Evolutionary conservation across 2,113 vertebrate genomes (phyloP).

Genomic region (Dicrurus megarhynchus): DNA sequence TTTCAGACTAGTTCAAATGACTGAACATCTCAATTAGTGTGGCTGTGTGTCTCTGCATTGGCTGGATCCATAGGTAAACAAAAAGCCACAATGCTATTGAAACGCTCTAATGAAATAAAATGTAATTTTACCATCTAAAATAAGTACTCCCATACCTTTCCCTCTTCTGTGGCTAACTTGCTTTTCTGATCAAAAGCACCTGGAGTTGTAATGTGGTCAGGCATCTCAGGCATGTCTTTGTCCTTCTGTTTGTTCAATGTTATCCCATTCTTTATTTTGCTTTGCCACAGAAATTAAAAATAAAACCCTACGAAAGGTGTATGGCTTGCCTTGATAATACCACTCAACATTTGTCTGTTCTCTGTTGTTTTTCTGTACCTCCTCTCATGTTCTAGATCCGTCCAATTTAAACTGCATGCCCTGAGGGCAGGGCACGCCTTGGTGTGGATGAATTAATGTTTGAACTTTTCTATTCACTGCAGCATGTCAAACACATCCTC

Average conservation of each 20-base stretch:
- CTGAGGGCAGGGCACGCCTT: neutral
- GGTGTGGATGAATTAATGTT: neutral
- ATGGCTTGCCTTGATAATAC: neutral
- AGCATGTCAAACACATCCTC: neutral
- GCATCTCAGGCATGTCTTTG: neutral
- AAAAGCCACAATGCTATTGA: neutral
- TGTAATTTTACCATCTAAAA: neutral
- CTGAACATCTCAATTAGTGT: neutral
- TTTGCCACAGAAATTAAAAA: neutral
- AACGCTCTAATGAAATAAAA: neutral
- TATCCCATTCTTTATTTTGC: neutral
- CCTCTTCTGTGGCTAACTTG: neutral
- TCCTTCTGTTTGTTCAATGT: neutral
- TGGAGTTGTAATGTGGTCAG: neutral
- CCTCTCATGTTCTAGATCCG: neutral
- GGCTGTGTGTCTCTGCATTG: neutral
- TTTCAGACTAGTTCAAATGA: neutral
- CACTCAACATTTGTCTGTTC: neutral
- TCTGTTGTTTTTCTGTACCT: neutral
- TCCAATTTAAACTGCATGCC: neutral
- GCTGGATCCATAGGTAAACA: neutral
- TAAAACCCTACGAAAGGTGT: neutral
- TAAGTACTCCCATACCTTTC: neutral
- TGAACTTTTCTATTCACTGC: conserved; percentile 18
- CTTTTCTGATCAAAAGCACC: neutral